These are phyloP conservation scores for Condylura cristata DNA, from an alignment of 2,113 vertebrate species.

Conservation along the genomic window DNA sequence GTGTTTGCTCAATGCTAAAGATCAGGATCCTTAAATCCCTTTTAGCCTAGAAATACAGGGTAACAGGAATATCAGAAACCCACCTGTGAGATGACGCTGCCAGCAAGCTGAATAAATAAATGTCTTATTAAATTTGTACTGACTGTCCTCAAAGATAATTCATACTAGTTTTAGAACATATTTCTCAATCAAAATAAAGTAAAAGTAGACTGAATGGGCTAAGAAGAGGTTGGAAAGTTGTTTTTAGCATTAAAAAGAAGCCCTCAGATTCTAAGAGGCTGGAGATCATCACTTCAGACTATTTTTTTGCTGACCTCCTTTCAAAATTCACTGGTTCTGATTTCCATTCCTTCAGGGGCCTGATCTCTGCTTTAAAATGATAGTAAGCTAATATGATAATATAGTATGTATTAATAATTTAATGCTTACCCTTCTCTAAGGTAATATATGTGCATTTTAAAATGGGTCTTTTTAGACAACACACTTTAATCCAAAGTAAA, in stretches of 20 bases:
- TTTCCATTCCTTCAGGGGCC: conserved; percentile 64
- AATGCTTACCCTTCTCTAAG: conserved; percentile 56
- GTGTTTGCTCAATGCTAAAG: background rate
- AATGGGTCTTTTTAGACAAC: conserved; percentile 58
- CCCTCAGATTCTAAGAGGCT: background rate
- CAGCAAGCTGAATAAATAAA: background rate
- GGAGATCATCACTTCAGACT: conserved; percentile 12
- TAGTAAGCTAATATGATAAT: conserved; percentile 71
- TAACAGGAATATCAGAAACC: background rate
- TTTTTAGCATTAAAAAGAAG: background rate
- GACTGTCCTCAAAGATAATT: background rate
- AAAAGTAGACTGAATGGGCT: background rate
- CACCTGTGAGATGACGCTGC: rapidly evolving
- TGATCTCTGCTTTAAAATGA: conserved; percentile 56
- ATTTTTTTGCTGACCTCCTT: background rate
- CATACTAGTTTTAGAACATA: background rate
- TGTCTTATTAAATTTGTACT: background rate
- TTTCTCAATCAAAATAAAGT: conserved; percentile 25
- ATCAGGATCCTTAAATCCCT: background rate
- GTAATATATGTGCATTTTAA: conserved; percentile 76
- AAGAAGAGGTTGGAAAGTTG: background rate
- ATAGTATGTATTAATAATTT: conserved; percentile 64
- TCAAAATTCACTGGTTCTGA: conserved; percentile 35
- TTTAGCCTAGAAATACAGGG: background rate
- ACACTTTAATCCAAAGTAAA: conserved; percentile 57